Evolutionary conservation across 2,888 invertebrate genomes (phyloP), one percentile per base, ranked within the genome.

Genomic region (Cerastis leucographa): DNA sequence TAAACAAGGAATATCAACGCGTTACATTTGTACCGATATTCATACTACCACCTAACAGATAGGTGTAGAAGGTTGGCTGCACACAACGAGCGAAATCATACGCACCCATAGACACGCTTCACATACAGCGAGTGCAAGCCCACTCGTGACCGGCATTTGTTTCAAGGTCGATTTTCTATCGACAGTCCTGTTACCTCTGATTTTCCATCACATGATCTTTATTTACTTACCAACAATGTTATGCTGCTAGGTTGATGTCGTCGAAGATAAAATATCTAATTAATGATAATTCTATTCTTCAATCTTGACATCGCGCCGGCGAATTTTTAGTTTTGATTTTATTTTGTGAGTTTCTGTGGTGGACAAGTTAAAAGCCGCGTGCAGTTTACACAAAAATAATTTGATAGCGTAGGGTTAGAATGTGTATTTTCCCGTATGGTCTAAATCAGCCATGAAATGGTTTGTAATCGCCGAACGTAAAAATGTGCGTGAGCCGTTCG

Each of bases 1-100:
- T 65, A 71, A 76, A 76, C 68, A 72, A 35, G 42, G n/a, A 62
- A 40, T 68, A 68, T 70, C 61, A 79, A 51, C 69, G 12, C 25
- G 40, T 44, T 61, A 78, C 42, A 69, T 61, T 66, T 29, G 54
- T 64, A 59, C 56, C 5, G 25, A 51, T 70, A 66, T n/a, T 22
- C 12, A 61, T 51, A 42, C 14, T 22, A 71, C 6, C 11, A 59
- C 17, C 42, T 51, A 56, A 29, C 22, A 56, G 5, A n/a, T 2
- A n/a, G 9, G 0, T 2, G 14, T 42, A 77, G 61, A 62, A 76
- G 42, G 14, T 14, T 9, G 2, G 0, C 0, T 54, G 22, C 22
- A 11, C 17, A 22, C 22, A n/a, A n/a, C 5, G 11, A 25, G 9
- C 1, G 3, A 49, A 46, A 11, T 4, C 11, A 1, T 46, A 40